phyloP scores from a whole-genome alignment of 1,140 invertebrate genomes.

The Vanessa tameamea region DNA sequence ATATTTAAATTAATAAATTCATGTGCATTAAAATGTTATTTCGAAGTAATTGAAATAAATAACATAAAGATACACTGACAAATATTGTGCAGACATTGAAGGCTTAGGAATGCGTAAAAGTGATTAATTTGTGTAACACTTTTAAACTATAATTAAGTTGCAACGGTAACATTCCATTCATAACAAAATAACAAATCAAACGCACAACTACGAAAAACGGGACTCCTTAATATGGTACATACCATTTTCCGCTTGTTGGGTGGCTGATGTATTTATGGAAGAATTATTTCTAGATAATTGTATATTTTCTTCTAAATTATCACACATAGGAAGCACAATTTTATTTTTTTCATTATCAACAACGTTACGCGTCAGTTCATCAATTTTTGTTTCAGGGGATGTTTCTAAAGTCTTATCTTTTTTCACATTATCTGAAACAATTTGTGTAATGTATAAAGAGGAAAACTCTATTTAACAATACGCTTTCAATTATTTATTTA shows the following conservation, averaged over 20 bases:
- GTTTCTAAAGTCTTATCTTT: slow-evolving; percentile 11
- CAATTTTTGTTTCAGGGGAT: slow-evolving; percentile 1
- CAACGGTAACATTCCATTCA: neutral
- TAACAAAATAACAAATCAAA: slow-evolving; percentile 4
- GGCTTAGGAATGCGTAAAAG: slow-evolving; percentile 5
- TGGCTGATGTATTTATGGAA: slow-evolving; percentile 3
- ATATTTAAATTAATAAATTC: neutral
- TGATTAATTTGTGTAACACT: slow-evolving; percentile 3
- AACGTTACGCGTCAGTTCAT: slow-evolving; percentile 3
- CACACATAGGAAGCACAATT: slow-evolving; percentile 44
- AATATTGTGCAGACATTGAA: slow-evolving; percentile 9
- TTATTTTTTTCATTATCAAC: slow-evolving; percentile 16
- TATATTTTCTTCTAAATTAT: slow-evolving; percentile 47
- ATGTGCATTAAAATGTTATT: slow-evolving; percentile 3
- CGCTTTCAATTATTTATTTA: too few relatives aligned
- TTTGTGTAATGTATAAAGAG: neutral
- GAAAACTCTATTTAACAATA: neutral
- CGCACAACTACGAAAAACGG: slow-evolving; percentile 6
- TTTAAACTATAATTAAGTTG: neutral
- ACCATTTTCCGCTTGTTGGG: slow-evolving; percentile 15
- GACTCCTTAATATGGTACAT: slow-evolving; percentile 11
- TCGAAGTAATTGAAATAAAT: slow-evolving; percentile 5
- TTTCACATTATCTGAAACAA: slow-evolving; percentile 21
- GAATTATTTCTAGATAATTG: slow-evolving; percentile 43
- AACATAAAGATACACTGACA: neutral